Percentiles rank a stretch among this genome's conserved stretches.
Conservation (phyloP, 2,113 vertebrate genomes). For the Lynx canadensis region DNA sequence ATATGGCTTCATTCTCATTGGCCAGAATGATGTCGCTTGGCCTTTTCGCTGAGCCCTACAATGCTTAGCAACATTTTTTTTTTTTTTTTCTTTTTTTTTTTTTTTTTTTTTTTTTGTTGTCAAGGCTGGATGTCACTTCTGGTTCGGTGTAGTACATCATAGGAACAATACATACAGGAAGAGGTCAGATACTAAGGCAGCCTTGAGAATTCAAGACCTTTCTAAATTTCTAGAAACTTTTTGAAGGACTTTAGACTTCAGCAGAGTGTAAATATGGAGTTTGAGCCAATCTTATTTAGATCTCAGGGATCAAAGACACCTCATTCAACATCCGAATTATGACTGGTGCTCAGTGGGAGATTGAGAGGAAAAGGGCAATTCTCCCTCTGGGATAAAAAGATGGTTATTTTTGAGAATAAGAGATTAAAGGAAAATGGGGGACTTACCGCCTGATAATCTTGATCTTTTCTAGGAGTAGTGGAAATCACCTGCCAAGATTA, state of each 20-base stretch:
- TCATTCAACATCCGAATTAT: conserved; percentile 9
- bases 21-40: not conserved
- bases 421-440: conserved; percentile 54
- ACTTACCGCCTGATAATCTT: conserved; percentile 8
- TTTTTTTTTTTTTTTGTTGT: not conserved
- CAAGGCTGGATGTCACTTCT: not conserved
- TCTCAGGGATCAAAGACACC: conserved; percentile 27
- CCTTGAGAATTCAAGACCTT: not conserved
- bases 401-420: conserved; percentile 56
- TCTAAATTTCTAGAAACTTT: conserved; percentile 39
- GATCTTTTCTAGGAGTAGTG: conserved; percentile 32
- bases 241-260: conserved; percentile 37
- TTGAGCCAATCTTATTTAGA: conserved; percentile 52
- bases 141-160: not conserved
- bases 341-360: not conserved
- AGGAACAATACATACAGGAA: not conserved
- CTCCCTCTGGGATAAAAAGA: conserved; percentile 26
- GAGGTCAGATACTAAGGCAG: not conserved
- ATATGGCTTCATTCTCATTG: not conserved
- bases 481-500: conserved; percentile 40
- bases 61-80: not conserved
- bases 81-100: not conserved
- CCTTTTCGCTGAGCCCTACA: not conserved
- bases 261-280: conserved; percentile 25
- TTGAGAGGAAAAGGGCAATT: conserved; percentile 31